phyloP scores from a whole-genome alignment of 2,888 invertebrate species.

The Microdon myrmicae region DNA sequence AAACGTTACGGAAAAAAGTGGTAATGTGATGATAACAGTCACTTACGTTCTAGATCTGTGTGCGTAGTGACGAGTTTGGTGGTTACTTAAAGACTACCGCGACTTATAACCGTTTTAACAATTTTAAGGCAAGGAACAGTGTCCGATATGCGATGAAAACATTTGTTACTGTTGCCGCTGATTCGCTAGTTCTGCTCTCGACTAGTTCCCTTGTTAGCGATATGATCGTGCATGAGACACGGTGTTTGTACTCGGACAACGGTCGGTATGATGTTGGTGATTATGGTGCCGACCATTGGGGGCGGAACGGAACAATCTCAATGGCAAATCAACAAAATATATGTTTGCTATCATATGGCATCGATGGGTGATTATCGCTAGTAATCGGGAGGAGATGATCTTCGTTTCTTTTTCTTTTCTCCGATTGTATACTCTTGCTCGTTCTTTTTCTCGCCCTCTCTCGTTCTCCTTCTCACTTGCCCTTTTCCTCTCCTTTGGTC shows the following conservation, averaged over 20 bases:
- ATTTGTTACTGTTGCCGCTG: slow-evolving; percentile 34
- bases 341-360: slow-evolving; percentile 11
- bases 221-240: not conserved
- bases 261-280: not conserved
- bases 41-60: slow-evolving; percentile 35
- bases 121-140: slow-evolving; percentile 33
- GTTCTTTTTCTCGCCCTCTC: no score
- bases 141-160: slow-evolving; percentile 21
- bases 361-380: slow-evolving; percentile 5
- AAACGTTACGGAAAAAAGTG: no score
- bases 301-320: slow-evolving; percentile 25
- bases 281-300: not conserved
- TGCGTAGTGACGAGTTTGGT: slow-evolving; percentile 43
- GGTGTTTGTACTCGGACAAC: not conserved
- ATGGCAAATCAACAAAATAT: slow-evolving; percentile 17
- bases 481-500: no score
- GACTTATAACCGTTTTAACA: slow-evolving; percentile 43
- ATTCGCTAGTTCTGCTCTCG: slow-evolving; percentile 19
- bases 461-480: no score
- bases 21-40: no score
- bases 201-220: slow-evolving; percentile 37
- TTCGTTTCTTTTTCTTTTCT: no score
- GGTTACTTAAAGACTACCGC: slow-evolving; percentile 47
- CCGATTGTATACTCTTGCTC: no score
- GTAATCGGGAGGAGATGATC: slow-evolving; percentile 11